Conservation (phyloP, 2,888 invertebrate genomes). For the Dromius quadrimaculatus region DNA sequence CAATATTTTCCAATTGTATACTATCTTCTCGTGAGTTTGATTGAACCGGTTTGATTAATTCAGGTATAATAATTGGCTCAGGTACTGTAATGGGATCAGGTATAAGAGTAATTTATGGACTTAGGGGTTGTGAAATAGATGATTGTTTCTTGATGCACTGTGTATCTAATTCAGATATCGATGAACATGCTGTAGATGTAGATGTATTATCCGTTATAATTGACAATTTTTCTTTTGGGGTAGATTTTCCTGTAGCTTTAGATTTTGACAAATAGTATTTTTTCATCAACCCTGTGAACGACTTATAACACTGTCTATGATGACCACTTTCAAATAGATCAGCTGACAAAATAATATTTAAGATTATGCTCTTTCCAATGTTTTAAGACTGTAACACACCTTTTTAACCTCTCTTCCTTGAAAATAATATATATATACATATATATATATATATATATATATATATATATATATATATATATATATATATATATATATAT, state of each 20-base stretch:
- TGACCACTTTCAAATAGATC: slow-evolving; percentile 9
- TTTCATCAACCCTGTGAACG: slow-evolving; percentile 4
- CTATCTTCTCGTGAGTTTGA: slow-evolving; percentile 18
- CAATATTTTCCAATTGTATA: slow-evolving; percentile 49
- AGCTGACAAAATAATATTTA: slow-evolving; percentile 45
- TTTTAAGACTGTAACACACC: slow-evolving; percentile 48
- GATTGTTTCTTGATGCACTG: background rate
- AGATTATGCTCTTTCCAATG: slow-evolving; percentile 53
- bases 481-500: no score
- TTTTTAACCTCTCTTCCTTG: slow-evolving; percentile 13
- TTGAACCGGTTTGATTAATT: slow-evolving; percentile 4
- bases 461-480: no score
- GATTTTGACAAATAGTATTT: background rate
- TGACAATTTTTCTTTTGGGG: slow-evolving; percentile 43
- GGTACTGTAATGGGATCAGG: slow-evolving; percentile 41
- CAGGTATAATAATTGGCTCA: slow-evolving; percentile 24
- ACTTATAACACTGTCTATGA: slow-evolving; percentile 7
- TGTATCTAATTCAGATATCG: background rate
- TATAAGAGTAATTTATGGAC: slow-evolving; percentile 36
- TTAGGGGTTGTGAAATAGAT: slow-evolving; percentile 24
- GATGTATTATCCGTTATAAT: background rate
- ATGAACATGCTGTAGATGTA: background rate
- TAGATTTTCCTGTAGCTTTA: background rate
- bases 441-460: no score
- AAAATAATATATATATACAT: no score